Evolutionary conservation across 2,113 vertebrate species (phyloP), one percentile per base, ranked within the genome.

Genomic region (Procavia capensis): DNA sequence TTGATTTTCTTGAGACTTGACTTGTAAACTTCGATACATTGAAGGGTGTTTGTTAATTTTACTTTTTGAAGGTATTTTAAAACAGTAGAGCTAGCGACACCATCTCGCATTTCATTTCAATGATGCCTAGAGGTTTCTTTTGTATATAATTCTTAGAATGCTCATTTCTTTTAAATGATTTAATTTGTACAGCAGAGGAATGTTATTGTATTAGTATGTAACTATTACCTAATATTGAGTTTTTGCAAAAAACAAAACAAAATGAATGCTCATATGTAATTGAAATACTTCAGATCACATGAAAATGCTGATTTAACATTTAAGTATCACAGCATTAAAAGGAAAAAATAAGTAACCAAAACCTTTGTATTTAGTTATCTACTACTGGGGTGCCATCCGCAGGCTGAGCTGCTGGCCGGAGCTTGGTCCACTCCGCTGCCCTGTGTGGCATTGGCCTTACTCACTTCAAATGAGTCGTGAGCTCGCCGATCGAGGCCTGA

Each of bases 121-220:
- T 98, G 93, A 96, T 98, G 98, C 98, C 99, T 99, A 98, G 98
- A 98, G 97, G 96, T 98, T 98, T 99, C 98, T 98, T 99, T 98
- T 99, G 99, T 99, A 99, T 98, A 99, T 99, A 99, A 98, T 98
- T 99, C 98, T 98, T 99, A 98, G 98, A 98, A 98, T 98, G 99
- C 99, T 99, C 98, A 98, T 98, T 99, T 99, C 98, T 99, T 99
- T 98, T 98, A 99, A 98, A 99, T 99, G 98, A 99, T 99, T 99
- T 98, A 98, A 99, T 99, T 98, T 99, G 99, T 99, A 99, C 99
- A 99, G 99, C 99, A 98, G 99, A 99, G 98, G 99, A 99, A 99
- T 99, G 99, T 99, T 99, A 98, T 98, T 98, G 98, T 99, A 98
- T 99, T 98, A 98, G 98, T 99, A 98, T 99, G 98, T 99, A 98